Conservation (phyloP, 2,113 vertebrate genomes). For the Oreochromis aureus region DNA sequence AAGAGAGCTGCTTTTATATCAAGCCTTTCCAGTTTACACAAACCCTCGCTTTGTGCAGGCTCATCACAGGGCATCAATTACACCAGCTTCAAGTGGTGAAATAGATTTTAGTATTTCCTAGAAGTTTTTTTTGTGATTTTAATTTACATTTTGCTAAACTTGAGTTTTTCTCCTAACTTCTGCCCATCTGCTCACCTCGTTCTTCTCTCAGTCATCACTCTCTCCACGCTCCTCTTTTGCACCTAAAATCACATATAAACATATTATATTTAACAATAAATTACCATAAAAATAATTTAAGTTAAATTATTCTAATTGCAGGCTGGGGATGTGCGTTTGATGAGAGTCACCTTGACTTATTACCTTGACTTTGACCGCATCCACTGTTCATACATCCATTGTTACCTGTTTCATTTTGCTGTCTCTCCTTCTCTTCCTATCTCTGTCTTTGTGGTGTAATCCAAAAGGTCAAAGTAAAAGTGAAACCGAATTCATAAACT, state of each 20-base stretch:
- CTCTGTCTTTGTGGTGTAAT: background rate
- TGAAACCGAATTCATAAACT: background rate
- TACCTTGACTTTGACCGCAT: background rate
- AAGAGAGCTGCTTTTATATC: background rate
- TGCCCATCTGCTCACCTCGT: background rate
- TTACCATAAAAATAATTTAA: background rate
- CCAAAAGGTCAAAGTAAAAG: background rate
- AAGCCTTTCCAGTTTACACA: background rate
- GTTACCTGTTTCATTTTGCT: background rate
- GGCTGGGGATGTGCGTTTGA: background rate
- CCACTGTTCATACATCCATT: background rate
- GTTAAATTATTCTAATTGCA: background rate
- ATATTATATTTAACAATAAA: background rate
- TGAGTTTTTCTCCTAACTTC: background rate
- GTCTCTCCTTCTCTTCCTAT: background rate
- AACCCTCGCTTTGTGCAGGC: accelerated
- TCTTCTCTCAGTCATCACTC: background rate
- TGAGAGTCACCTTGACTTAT: background rate
- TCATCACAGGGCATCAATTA: background rate
- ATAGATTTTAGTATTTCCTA: background rate
- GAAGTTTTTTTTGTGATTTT: background rate
- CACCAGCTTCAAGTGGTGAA: background rate
- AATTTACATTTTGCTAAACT: background rate
- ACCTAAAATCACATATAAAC: background rate
- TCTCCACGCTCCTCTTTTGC: background rate